phyloP scores from a whole-genome alignment of 1,140 invertebrate genomes.

The Oscheius sp. region DNA sequence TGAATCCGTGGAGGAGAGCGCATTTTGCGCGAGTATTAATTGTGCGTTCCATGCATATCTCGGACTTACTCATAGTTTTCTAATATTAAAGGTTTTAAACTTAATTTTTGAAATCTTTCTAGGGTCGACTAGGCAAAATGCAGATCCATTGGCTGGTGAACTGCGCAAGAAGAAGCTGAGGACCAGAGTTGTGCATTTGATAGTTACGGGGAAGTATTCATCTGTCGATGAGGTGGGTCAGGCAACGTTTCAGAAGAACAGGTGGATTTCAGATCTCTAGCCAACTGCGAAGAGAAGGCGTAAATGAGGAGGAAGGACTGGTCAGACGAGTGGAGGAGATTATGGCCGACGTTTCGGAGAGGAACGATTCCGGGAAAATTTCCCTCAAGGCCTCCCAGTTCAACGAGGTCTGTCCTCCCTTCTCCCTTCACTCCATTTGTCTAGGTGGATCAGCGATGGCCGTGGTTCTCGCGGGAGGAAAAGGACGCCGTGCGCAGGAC shows the following conservation, averaged over 20 bases:
- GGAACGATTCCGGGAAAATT: background rate
- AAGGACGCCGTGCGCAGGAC: slow-evolving; percentile 19
- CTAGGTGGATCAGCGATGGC: slow-evolving; percentile 29
- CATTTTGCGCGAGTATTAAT: too few species aligned
- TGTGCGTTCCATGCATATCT: too few species aligned
- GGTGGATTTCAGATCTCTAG: background rate
- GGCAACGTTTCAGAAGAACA: background rate
- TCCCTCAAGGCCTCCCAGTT: background rate
- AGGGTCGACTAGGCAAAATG: background rate
- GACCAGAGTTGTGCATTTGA: slow-evolving; percentile 11
- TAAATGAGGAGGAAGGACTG: slow-evolving; percentile 10
- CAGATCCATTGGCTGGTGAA: slow-evolving; percentile 6
- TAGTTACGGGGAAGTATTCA: slow-evolving; percentile 16
- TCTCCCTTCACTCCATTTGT: slow-evolving; percentile 6
- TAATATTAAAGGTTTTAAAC: too few species aligned
- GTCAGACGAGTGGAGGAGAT: slow-evolving; percentile 1
- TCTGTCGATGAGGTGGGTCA: slow-evolving; percentile 8
- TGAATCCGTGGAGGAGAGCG: too few species aligned
- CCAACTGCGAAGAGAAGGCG: slow-evolving; percentile 21
- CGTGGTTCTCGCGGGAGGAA: slow-evolving; percentile 32
- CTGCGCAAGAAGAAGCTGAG: slow-evolving; percentile 7
- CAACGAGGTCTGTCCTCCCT: too few species aligned
- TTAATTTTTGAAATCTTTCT: too few species aligned
- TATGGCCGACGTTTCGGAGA: slow-evolving; percentile 14
- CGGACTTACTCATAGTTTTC: too few species aligned